Evolutionary conservation across 2,797 vertebrate genomes (phyloP).

Genomic region (Sebastes vulpes): DNA sequence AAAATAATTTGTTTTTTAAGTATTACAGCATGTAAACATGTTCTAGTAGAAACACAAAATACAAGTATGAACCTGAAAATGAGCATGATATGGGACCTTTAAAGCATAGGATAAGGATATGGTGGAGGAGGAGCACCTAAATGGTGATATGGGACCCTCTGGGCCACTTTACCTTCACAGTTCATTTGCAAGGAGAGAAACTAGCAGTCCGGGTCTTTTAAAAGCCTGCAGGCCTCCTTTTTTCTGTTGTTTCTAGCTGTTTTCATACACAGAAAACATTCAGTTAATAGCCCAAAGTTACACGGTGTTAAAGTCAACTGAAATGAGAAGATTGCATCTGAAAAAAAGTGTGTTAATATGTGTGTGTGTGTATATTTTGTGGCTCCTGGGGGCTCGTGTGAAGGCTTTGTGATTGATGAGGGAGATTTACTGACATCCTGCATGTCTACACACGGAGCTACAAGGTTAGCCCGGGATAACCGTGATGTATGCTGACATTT

Average conservation of each 20-base stretch:
- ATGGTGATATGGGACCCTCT: neutral
- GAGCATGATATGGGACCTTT: too few species aligned
- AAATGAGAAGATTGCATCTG: neutral
- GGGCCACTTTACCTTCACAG: constrained; percentile 1
- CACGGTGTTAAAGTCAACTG: neutral
- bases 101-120: too few species aligned
- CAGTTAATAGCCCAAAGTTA: neutral
- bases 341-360: neutral
- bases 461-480: constrained; percentile 33
- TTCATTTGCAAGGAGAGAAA: constrained; percentile 22
- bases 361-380: neutral
- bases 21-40: too few species aligned
- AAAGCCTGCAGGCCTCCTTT: neutral
- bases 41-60: too few species aligned
- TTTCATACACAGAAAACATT: neutral
- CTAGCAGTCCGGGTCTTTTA: constrained; percentile 6
- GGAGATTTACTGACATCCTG: constrained; percentile 43
- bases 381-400: constrained; percentile 1
- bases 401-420: constrained; percentile 35
- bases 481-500: neutral
- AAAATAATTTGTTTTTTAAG: too few species aligned
- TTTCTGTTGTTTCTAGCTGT: neutral
- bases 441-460: neutral
- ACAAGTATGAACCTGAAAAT: too few species aligned
- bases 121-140: too few species aligned